These are phyloP conservation scores for Melanotaenia trifasciata DNA, from an alignment of 2,797 vertebrate species.

Conservation along the genomic window DNA sequence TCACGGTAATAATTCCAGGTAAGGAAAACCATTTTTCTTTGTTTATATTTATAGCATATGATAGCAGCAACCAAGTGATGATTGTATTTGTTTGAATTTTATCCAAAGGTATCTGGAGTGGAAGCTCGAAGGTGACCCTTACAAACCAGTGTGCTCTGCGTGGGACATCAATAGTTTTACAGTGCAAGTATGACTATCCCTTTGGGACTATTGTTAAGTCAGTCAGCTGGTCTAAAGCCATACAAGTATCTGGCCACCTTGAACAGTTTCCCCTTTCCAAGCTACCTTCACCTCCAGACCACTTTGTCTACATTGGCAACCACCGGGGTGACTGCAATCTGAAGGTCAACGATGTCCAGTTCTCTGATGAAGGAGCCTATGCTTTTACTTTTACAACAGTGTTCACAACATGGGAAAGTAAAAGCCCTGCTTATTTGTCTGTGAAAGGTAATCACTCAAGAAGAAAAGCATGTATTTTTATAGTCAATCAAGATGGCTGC, in stretches of 20 bases:
- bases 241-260: fast-evolving
- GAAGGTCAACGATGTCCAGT: conserved; percentile 43
- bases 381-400: conserved; percentile 34
- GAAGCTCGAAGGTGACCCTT: conserved; percentile 44
- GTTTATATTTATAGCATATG: not conserved
- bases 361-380: conserved; percentile 41
- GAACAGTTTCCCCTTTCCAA: fast-evolving
- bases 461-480: not conserved
- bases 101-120: conserved; percentile 54
- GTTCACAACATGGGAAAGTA: fast-evolving
- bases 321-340: conserved; percentile 22
- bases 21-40: not conserved
- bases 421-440: not conserved
- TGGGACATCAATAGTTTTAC: conserved; percentile 52
- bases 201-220: fast-evolving
- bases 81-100: not conserved
- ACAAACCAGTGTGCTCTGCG: conserved; percentile 53
- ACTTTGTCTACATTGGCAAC: conserved; percentile 48
- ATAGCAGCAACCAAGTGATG: not conserved
- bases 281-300: not conserved
- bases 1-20: conserved; percentile 52
- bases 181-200: conserved; percentile 65
- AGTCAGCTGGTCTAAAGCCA: conserved; percentile 31
- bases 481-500: not conserved
- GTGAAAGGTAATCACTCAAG: conserved; percentile 55